A percentile compares a stretch with the other conserved stretches of the same genome.
Evolutionary conservation across 53 echinoderm and acorn worm species (phyloP).

Genomic region (Paelopatides confundens): DNA sequence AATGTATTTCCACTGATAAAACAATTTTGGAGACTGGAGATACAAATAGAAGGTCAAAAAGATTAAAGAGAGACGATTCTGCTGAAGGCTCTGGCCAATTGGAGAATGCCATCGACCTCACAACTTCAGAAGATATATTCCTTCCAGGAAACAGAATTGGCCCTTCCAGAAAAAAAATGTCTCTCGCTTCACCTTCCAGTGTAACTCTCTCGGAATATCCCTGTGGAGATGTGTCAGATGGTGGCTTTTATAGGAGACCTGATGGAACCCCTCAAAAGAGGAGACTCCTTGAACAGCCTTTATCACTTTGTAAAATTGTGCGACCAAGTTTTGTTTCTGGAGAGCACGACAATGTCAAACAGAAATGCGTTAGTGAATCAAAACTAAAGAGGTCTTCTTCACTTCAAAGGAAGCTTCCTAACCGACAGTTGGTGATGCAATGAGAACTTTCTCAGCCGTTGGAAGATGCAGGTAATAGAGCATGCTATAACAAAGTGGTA

Average conservation of each 20-base stretch:
- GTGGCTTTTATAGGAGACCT: background rate
- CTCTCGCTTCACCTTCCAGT: background rate
- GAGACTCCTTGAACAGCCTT: background rate
- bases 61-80: background rate
- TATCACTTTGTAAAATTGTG: background rate
- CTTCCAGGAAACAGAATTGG: background rate
- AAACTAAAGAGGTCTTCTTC: background rate
- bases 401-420: background rate
- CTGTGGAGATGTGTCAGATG: background rate
- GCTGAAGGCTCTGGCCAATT: background rate
- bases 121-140: background rate
- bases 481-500: no score
- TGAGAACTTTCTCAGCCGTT: background rate
- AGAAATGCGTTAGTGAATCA: background rate
- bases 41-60: constrained; percentile 8
- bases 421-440: background rate
- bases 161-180: background rate
- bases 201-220: background rate
- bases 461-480: no score
- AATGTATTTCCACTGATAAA: background rate
- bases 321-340: background rate
- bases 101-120: background rate
- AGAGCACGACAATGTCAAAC: background rate
- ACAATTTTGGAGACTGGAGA: background rate
- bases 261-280: constrained; percentile 5